These are phyloP conservation scores for Cataglyphis hispanica DNA, from an alignment of 1,140 invertebrate genomes.

Conservation along the genomic window DNA sequence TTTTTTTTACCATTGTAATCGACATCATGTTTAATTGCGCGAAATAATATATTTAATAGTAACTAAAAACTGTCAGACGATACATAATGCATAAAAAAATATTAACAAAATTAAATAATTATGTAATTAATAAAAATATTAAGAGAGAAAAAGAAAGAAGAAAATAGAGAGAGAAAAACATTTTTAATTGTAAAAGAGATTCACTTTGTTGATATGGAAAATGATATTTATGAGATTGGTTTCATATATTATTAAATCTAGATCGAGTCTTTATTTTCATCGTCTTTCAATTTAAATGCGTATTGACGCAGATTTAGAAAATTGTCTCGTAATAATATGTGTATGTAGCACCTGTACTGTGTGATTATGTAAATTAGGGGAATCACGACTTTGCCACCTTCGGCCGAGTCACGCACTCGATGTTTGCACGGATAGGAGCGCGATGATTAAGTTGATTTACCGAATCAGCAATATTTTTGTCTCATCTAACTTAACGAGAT, in stretches of 20 bases:
- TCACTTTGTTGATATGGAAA: neutral
- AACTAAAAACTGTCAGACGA: neutral
- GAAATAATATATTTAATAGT: neutral
- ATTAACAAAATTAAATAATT: neutral
- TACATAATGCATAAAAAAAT: neutral
- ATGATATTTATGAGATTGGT: neutral
- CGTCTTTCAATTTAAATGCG: neutral
- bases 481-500: constrained; percentile 38
- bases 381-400: constrained; percentile 63
- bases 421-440: constrained; percentile 59
- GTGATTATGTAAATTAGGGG: constrained; percentile 59
- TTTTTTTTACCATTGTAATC: neutral
- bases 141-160: neutral
- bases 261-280: neutral
- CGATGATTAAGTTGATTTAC: constrained; percentile 49
- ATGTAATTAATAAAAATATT: neutral
- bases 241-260: neutral
- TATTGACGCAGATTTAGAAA: constrained; percentile 5
- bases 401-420: constrained; percentile 52
- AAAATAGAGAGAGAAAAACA: neutral
- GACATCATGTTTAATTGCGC: neutral
- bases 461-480: constrained; percentile 9
- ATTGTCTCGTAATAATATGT: constrained; percentile 49
- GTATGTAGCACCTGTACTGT: constrained; percentile 42
- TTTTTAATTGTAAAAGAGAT: neutral